phyloP scores from a whole-genome alignment of 2,113 vertebrate genomes.

The Aldabrachelys gigantea region DNA sequence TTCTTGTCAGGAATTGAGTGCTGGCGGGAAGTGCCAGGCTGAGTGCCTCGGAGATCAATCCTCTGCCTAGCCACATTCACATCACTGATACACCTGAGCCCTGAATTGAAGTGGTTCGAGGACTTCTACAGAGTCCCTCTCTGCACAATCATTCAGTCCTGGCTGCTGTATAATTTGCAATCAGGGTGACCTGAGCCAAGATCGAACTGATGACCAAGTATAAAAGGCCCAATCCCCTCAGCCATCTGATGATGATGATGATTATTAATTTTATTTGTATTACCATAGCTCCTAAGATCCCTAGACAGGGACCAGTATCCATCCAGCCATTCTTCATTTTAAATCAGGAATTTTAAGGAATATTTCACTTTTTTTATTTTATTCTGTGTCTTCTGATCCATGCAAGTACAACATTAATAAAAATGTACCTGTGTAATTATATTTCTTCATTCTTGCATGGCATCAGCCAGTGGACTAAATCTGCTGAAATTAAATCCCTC shows the following conservation, averaged over 20 bases:
- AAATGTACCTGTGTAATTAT: not conserved
- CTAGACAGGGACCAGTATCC: not conserved
- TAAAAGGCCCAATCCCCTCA: not conserved
- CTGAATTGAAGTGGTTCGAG: not conserved
- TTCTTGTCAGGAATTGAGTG: no score
- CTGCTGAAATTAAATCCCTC: not conserved
- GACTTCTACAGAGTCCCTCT: not conserved
- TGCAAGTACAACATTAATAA: not conserved
- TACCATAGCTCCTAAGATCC: no score
- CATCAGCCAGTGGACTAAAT: not conserved
- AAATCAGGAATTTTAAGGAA: not conserved
- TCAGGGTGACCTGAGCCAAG: not conserved
- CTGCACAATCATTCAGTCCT: not conserved
- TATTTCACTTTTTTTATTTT: not conserved
- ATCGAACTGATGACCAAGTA: not conserved
- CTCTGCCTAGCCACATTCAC: not conserved
- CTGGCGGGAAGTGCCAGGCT: not conserved
- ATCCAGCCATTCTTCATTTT: not conserved
- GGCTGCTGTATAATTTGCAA: not conserved
- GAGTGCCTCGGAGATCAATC: accelerated
- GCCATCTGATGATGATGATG: not conserved
- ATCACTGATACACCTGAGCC: not conserved
- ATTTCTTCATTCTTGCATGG: not conserved
- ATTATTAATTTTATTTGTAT: not conserved
- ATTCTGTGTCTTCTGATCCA: not conserved